Evolutionary conservation across 1,140 invertebrate genomes (phyloP).

Genomic region (Procambarus virginalis): DNA sequence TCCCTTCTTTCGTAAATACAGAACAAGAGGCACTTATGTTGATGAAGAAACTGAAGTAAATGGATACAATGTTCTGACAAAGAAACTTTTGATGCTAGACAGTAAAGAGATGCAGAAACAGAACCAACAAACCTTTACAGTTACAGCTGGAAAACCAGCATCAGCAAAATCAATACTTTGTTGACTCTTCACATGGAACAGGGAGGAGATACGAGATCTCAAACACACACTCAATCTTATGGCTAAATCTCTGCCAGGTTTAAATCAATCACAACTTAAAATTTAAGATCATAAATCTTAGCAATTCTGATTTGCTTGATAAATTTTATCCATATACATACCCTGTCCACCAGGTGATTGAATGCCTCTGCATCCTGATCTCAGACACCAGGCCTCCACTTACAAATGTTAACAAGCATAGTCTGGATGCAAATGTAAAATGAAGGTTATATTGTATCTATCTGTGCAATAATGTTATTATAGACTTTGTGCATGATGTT

Average conservation of each 20-base stretch:
- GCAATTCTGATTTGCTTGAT: no score
- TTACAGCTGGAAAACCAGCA: slow-evolving; percentile 10
- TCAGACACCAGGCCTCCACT: no score
- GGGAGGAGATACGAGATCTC: slow-evolving; percentile 42
- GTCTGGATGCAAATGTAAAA: no score
- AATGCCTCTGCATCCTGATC: no score
- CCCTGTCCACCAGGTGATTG: no score
- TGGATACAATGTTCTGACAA: slow-evolving; percentile 7
- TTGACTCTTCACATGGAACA: slow-evolving; percentile 41
- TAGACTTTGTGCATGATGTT: no score
- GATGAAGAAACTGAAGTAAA: slow-evolving; percentile 7
- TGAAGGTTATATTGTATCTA: no score
- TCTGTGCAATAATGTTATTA: no score
- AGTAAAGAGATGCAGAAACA: slow-evolving; percentile 11
- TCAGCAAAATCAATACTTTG: slow-evolving; percentile 12
- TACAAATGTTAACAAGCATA: no score
- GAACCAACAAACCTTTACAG: slow-evolving; percentile 4
- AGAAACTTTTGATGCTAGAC: slow-evolving; percentile 38
- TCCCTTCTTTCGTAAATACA: slow-evolving; percentile 22
- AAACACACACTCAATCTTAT: slow-evolving; percentile 35
- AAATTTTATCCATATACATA: no score
- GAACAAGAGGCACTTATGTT: not conserved
- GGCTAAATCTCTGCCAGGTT: slow-evolving; percentile 7
- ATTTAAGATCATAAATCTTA: no score
- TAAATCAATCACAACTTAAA: no score